Evolutionary conservation across 23 tunicate species (phyloP), one percentile per base, ranked within the genome.

Genomic region (Oikopleura albicans): DNA sequence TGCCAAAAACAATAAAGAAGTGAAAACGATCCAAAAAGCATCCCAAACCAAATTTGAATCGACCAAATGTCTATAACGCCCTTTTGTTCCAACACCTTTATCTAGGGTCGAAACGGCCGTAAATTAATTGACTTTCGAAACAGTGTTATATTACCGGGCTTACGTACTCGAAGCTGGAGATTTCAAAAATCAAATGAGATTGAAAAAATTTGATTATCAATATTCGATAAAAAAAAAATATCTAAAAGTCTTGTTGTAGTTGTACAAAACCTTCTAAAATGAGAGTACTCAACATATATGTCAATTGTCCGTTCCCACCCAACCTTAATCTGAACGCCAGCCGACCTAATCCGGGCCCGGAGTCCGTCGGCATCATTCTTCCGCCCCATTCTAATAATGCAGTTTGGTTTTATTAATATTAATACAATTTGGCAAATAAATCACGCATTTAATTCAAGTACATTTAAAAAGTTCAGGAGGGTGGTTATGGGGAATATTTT

Each of bases 281-380:
- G n/a, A n/a, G n/a, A n/a, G n/a, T n/a, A n/a, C n/a, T n/a, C n/a
- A n/a, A n/a, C n/a, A n/a, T n/a, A n/a, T n/a, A n/a, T n/a, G n/a
- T n/a, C n/a, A n/a, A n/a, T n/a, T n/a, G n/a, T n/a, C n/a, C n/a
- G n/a, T n/a, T n/a, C n/a, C n/a, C n/a, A n/a, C n/a, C n/a, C n/a
- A n/a, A n/a, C n/a, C 35, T 71, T 71, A 4, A 71, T 71, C 37
- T 71, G 79, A 71, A 71, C 79, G 28, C 79, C 79, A 16, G 79
- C 79, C 37, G 79, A 71, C 28, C 35, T 34, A 71, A 71, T 34
- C 37, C 35, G 27, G 34, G 79, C 79, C 2, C 79, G 79, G 4
- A 71, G 2, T 2, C 79, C 79, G 31, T 71, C 35, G 4, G 34
- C 79, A 2, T 71, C 37, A 2, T 71, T 4, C 37, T 71, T 71